These are phyloP conservation scores for Acronicta aceris DNA, from an alignment of 2,888 invertebrate genomes.

Conservation along the genomic window DNA sequence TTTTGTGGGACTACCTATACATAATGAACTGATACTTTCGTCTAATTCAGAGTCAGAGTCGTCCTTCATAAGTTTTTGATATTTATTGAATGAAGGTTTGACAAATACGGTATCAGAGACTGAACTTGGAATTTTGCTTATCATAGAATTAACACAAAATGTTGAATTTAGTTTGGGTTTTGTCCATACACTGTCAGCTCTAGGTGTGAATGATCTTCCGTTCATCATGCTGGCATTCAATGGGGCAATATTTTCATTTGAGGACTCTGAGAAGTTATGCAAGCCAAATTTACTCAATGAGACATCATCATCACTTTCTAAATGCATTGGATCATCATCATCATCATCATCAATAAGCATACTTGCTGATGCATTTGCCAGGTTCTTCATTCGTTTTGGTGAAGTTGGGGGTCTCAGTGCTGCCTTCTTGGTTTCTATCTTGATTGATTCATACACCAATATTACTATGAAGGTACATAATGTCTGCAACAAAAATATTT, in stretches of 20 bases:
- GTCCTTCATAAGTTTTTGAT: constrained; percentile 78
- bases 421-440: constrained; percentile 57
- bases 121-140: constrained; percentile 74
- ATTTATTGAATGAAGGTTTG: constrained; percentile 82
- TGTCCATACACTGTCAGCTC: constrained; percentile 75
- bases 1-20: constrained; percentile 82
- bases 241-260: constrained; percentile 73
- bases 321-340: constrained; percentile 72
- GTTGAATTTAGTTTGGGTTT: constrained; percentile 82
- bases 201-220: constrained; percentile 79
- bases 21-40: constrained; percentile 87
- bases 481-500: constrained; percentile 74
- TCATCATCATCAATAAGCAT: constrained; percentile 70
- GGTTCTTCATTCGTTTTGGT: constrained; percentile 74
- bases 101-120: constrained; percentile 77
- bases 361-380: constrained; percentile 65
- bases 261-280: constrained; percentile 80
- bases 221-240: constrained; percentile 72
- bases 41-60: constrained; percentile 87
- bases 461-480: constrained; percentile 72
- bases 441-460: constrained; percentile 74
- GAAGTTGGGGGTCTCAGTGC: constrained; percentile 58
- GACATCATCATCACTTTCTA: constrained; percentile 85
- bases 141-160: constrained; percentile 77
- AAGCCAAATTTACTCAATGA: constrained; percentile 83